Evolutionary conservation across 92 coral and sea anemone genomes (phyloP), one percentile per base, ranked within the genome.

Genomic region (Epizoanthus illoricatus): DNA sequence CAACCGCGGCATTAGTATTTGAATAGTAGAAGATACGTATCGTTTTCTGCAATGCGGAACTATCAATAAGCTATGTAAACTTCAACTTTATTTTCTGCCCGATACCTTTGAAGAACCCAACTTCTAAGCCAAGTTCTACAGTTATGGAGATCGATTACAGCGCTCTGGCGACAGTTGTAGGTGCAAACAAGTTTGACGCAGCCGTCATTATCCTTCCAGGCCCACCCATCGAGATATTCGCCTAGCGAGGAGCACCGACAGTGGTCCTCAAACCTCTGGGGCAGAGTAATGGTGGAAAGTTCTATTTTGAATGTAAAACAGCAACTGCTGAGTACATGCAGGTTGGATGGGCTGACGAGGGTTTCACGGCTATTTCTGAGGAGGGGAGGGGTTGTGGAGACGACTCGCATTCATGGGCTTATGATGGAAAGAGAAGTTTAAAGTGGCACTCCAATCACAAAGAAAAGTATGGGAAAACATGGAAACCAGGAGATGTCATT

Each of bases 361-460:
- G 74, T 23, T 91, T 91, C 69, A 64, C 20, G 20, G 89, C 94
- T 42, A 79, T 49, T 20, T 90, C 94, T 17, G 84, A 71, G 7
- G 87, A 88, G 71, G 94, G 94, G 10, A 85, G 88, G 36, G 94
- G 94, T 12, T 91, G 94, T 47, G 94, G 94, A 0, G 92, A 88
- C 23, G 94, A 91, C 56, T 59, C 65, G 13, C 91, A 91, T 72
- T 91, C 94, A 1, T 91, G 94, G 94, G 91, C 90, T 11, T 91
- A 85, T 74, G 94, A 91, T 43, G 94, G 94, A 0, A 88, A 75
- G 86, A 65, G 94, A 16, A 28, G 76, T 52, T 62, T 91, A 5
- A 88, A 91, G 75, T 91, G 94, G 94, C 88, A 91, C 41, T 74
- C 57, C 5, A 88, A 82, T 16, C 43, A 58, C 65, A 88, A 85